Evolutionary conservation across 2,888 invertebrate genomes (phyloP).

Genomic region (Synanthedon formicaeformis): DNA sequence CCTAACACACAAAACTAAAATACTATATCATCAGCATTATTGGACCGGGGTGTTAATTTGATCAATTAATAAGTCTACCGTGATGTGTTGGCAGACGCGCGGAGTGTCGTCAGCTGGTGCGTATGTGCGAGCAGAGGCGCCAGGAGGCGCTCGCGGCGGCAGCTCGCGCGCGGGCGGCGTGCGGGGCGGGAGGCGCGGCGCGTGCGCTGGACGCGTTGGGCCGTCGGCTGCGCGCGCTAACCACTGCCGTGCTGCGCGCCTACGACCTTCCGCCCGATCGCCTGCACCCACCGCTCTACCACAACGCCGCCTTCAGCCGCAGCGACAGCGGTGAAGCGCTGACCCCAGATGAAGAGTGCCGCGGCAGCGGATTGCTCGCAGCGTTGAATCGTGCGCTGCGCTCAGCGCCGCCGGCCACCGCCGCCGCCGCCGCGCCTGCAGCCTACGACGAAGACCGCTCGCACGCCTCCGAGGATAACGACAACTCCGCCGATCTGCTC

Average conservation of each 20-base stretch:
- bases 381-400: constrained; percentile 77
- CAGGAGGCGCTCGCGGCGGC: constrained; percentile 69
- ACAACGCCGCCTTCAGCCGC: constrained; percentile 78
- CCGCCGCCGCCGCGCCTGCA: constrained; percentile 11
- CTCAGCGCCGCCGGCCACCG: constrained; percentile 11
- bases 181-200: constrained; percentile 69
- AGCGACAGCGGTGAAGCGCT: constrained; percentile 71
- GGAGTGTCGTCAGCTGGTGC: constrained; percentile 82
- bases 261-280: constrained; percentile 82
- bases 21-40: not conserved
- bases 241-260: constrained; percentile 78
- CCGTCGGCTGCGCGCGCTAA: constrained; percentile 76
- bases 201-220: constrained; percentile 71
- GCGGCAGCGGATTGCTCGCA: constrained; percentile 68
- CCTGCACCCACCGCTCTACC: constrained; percentile 82
- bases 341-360: constrained; percentile 26
- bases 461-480: constrained; percentile 67
- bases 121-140: constrained; percentile 84
- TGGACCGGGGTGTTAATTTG: not conserved
- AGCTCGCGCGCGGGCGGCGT: constrained; percentile 65
- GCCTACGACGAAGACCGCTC: constrained; percentile 44
- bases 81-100: constrained; percentile 68
- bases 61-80: too few relatives aligned
- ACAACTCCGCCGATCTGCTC: constrained; percentile 81
- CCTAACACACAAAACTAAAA: too few relatives aligned